Percentiles rank a stretch among this genome's conserved stretches.
phyloP scores from a whole-genome alignment of 2,113 vertebrate genomes.

The Gymnocephalus cernua region DNA sequence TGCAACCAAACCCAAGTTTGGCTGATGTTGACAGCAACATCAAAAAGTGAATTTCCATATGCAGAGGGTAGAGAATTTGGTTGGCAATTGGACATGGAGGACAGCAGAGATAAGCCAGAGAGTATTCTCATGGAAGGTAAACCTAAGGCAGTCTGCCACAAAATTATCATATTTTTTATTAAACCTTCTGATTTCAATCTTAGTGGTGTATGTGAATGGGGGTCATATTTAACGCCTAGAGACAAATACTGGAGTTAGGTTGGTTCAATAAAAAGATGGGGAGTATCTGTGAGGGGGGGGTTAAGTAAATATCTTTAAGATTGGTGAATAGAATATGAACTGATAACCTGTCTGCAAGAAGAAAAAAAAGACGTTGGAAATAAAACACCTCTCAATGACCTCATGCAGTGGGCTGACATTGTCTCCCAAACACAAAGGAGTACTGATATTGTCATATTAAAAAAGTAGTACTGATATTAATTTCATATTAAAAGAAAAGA shows the following conservation, averaged over 20 bases:
- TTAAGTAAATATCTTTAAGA: not conserved
- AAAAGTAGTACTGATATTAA: not conserved
- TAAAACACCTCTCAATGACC: not conserved
- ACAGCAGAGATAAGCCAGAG: conserved; percentile 18
- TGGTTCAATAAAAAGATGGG: conserved; percentile 16
- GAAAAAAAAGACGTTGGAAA: not conserved
- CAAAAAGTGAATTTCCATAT: conserved; percentile 41
- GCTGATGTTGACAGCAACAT: conserved; percentile 14
- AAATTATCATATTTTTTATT: conserved; percentile 66
- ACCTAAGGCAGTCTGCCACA: conserved; percentile 22
- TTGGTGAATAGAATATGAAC: not conserved
- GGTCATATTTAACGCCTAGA: conserved; percentile 22
- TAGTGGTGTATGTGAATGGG: not conserved
- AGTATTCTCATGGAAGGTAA: conserved; percentile 8
- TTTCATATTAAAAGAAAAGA: conserved; percentile 1
- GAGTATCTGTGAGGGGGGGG: not conserved
- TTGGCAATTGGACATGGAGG: conserved; percentile 28
- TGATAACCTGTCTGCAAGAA: not conserved
- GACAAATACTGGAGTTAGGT: conserved; percentile 30
- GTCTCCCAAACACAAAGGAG: not conserved
- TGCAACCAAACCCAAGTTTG: not conserved
- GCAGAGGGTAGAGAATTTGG: not conserved
- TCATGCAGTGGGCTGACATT: not conserved
- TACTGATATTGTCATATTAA: too few species aligned
- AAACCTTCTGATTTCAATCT: conserved; percentile 48